phyloP scores from a whole-genome alignment of 1,140 invertebrate genomes.

The Platorchestia sp. region DNA sequence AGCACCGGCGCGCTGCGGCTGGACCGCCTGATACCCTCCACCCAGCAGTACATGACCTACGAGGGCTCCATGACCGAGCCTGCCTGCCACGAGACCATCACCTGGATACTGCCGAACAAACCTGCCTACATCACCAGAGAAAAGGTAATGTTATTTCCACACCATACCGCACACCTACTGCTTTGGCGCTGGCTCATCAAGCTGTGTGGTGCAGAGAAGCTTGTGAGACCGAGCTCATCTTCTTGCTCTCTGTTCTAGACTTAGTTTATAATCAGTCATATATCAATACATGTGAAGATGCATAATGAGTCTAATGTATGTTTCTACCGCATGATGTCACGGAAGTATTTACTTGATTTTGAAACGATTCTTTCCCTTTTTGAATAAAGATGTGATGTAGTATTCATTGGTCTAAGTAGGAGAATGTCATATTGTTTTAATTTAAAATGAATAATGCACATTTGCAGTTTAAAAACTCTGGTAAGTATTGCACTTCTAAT shows the following conservation, averaged over 20 bases:
- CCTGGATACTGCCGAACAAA: slow-evolving; percentile 74
- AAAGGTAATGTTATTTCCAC: not conserved
- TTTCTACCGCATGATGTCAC: not conserved
- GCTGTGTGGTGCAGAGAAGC: not conserved
- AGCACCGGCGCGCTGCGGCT: not conserved
- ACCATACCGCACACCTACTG: not conserved
- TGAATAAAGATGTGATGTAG: not conserved
- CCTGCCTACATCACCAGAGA: slow-evolving; percentile 71
- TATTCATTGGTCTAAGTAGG: not conserved
- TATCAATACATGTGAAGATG: not conserved
- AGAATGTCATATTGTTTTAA: not conserved
- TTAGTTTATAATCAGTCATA: not conserved
- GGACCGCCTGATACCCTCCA: slow-evolving; percentile 82
- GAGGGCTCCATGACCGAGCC: slow-evolving; percentile 96
- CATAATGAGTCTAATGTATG: too few relatives aligned
- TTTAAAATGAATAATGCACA: not conserved
- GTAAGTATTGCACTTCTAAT: too few relatives aligned
- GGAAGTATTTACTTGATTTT: not conserved
- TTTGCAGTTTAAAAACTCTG: too few relatives aligned
- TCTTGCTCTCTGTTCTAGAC: not conserved
- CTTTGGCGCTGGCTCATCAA: not conserved
- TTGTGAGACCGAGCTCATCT: not conserved
- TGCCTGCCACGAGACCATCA: slow-evolving; percentile 81
- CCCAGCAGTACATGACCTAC: slow-evolving; percentile 95
- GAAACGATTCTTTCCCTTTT: not conserved